Percentiles rank a stretch among this genome's conserved stretches.
Conservation (phyloP, 2,113 vertebrate species). For the Raphicerus campestris region DNA sequence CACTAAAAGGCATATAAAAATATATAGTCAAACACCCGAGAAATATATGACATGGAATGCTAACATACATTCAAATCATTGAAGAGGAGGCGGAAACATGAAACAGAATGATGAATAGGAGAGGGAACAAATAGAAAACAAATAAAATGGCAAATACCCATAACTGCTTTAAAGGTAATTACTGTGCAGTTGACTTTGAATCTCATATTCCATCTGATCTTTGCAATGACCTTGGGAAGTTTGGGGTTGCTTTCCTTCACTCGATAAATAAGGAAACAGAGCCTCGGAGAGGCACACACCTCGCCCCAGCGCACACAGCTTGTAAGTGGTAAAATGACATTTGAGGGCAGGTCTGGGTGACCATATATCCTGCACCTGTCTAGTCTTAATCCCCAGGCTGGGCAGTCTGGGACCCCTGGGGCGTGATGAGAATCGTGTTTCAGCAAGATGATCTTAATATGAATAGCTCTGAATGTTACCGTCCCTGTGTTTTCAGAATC, state of each 20-base stretch:
- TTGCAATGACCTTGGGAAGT: background rate
- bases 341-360: background rate
- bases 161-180: background rate
- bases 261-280: background rate
- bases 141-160: too few species aligned
- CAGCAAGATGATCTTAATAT: background rate
- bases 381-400: background rate
- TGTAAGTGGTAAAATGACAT: background rate
- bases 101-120: background rate
- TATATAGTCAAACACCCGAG: background rate
- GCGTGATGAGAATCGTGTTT: background rate
- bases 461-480: background rate
- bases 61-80: background rate
- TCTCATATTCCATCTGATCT: background rate
- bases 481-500: background rate
- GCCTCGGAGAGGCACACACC: background rate
- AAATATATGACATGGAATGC: background rate
- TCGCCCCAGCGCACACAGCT: accelerated
- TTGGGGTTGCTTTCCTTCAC: background rate
- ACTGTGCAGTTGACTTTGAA: background rate
- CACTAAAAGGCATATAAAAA: background rate
- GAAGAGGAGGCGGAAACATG: background rate
- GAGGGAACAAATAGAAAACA: background rate
- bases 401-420: accelerated
- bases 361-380: too few species aligned